Evolutionary conservation across 2,888 invertebrate species (phyloP), one percentile per base, ranked within the genome.

Genomic region (Nasonia oneida): DNA sequence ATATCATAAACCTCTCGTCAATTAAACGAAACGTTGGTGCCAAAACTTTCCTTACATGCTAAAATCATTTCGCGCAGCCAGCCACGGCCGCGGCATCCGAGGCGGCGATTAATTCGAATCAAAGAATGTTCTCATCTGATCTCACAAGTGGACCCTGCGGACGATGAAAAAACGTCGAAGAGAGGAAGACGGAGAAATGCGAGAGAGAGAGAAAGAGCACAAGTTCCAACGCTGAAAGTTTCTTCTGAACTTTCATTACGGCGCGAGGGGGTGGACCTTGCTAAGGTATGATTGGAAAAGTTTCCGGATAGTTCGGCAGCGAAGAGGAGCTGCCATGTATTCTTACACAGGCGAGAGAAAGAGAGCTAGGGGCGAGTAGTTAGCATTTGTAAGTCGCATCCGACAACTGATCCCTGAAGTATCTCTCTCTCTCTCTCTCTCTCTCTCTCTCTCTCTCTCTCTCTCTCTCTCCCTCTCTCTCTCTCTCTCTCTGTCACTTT

Each of bases 281-380:
- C 81, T 77, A 80, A 88, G 90, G 89, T 91, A 91, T 90, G 91
- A 92, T 92, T 91, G 91, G 91, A 92, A 91, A 92, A 92, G 91
- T 91, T 91, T 85, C 83, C 78, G 84, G 79, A 76, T 76, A 85
- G 77, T 77, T 81, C 47, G 80, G n/a, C 33, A 18, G 61, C 2
- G 42, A 29, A 67, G 64, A 33, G 12, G 23, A 14, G 61, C 29
- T 57, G 57, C 50, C 50, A 37, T 75, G 64, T 82, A 75, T 75
- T 75, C 82, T 75, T 82, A 6, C 47, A 12, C 33, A 23, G 64
- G 70, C 64, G 47, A 73, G 37, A 50, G 70, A 29, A 53, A 50
- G 70, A 29, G 70, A 53, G 53, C 23, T 23, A 23, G 23, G 23
- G 71, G 23, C 33, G 57, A 42, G 61, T 47, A 57, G 73, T 75